Evolutionary conservation across 2,797 vertebrate genomes (phyloP).

Genomic region (Halcyon chelicuti): DNA sequence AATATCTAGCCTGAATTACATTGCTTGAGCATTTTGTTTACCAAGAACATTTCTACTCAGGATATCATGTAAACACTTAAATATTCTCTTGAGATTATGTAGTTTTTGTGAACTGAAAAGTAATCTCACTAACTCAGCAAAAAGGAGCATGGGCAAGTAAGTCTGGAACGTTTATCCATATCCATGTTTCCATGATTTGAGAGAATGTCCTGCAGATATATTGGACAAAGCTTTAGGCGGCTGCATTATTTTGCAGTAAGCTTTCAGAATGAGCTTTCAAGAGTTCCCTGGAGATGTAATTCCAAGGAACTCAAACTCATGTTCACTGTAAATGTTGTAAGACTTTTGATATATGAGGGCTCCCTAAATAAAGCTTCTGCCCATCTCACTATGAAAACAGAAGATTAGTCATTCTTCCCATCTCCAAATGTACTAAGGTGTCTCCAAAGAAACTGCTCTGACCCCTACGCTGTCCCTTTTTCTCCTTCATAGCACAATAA

Average conservation of each 20-base stretch:
- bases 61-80: neutral
- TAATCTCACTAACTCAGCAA: neutral
- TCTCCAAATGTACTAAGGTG: neutral
- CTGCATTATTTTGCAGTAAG: neutral
- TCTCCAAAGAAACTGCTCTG: neutral
- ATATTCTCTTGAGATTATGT: neutral
- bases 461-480: accelerated
- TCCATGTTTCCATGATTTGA: neutral
- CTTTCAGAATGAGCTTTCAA: neutral
- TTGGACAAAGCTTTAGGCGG: neutral
- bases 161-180: neutral
- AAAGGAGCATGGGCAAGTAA: neutral
- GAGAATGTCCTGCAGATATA: neutral
- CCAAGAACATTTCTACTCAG: neutral
- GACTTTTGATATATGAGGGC: neutral
- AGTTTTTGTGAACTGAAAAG: neutral
- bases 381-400: neutral
- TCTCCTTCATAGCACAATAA: neutral
- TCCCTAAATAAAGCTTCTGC: neutral
- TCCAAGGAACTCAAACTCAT: neutral
- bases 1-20: neutral
- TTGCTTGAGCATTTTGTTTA: neutral
- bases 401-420: neutral
- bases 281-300: neutral
- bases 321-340: neutral